Percentiles rank a stretch among this genome's conserved stretches.
Conservation (phyloP, 2,888 invertebrate genomes). For the Trichogramma dendrolimi region DNA sequence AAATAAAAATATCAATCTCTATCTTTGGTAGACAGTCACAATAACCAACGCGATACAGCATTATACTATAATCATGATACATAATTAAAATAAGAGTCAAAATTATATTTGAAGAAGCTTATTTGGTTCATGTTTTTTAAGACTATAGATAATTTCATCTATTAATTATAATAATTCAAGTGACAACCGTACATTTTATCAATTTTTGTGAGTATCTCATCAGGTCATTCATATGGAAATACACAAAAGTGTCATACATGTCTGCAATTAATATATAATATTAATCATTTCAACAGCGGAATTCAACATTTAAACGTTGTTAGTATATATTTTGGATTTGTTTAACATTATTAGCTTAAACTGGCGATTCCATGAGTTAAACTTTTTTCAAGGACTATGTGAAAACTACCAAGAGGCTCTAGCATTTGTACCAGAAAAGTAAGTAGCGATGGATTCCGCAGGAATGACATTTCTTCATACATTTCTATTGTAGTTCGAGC, state of each 20-base stretch:
- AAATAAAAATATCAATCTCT: conserved; percentile 9
- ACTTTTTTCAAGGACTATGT: conserved; percentile 81
- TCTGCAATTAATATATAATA: conserved; percentile 1
- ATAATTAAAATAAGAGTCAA: conserved; percentile 15
- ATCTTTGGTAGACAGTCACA: conserved; percentile 26
- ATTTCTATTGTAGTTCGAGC: conserved; percentile 86
- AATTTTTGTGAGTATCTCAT: conserved; percentile 21
- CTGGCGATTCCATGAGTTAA: conserved; percentile 66
- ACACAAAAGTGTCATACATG: conserved; percentile 16
- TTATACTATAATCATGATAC: too few relatives aligned
- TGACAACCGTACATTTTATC: conserved; percentile 5
- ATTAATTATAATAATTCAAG: not conserved
- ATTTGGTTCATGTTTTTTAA: conserved; percentile 5
- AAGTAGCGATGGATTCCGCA: conserved; percentile 79
- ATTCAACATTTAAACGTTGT: conserved; percentile 10
- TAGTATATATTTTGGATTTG: conserved; percentile 13
- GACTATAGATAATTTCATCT: conserved; percentile 1
- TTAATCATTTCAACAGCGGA: conserved; percentile 2
- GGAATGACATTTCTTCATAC: conserved; percentile 95
- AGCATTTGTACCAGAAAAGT: conserved; percentile 88
- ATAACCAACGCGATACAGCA: not conserved
- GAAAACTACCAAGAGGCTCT: conserved; percentile 83
- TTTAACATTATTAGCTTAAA: conserved; percentile 41
- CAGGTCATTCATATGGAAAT: conserved; percentile 18
- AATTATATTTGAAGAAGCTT: conserved; percentile 15